Evolutionary conservation across 2,888 invertebrate species (phyloP).

Genomic region (Lomographa bimaculata): DNA sequence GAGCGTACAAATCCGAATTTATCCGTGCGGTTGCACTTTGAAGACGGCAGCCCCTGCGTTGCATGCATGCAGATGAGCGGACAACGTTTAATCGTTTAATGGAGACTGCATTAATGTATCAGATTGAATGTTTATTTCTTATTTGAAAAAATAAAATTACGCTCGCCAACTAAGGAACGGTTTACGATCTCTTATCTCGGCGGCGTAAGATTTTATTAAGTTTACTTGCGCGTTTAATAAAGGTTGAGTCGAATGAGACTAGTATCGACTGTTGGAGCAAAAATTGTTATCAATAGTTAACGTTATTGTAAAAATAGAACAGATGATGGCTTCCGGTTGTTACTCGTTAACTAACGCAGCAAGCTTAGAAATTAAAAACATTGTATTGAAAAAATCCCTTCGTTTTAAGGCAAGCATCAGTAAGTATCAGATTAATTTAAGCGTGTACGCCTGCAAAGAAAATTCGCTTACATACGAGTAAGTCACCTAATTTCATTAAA

Average conservation of each 20-base stretch:
- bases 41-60: constrained; percentile 57
- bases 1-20: constrained; percentile 62
- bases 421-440: constrained; percentile 48
- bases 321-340: constrained; percentile 43
- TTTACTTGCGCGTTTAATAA: constrained; percentile 33
- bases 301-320: constrained; percentile 46
- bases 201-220: constrained; percentile 35
- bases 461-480: constrained; percentile 9
- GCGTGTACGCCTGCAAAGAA: constrained; percentile 24
- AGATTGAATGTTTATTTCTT: constrained; percentile 62
- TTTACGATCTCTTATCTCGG: constrained; percentile 36
- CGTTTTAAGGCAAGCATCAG: no score
- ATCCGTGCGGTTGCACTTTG: constrained; percentile 69
- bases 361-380: constrained; percentile 56
- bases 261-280: constrained; percentile 34
- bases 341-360: constrained; percentile 48
- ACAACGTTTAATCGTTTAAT: constrained; percentile 75
- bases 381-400: constrained; percentile 60
- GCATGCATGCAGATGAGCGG: constrained; percentile 74
- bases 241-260: constrained; percentile 38
- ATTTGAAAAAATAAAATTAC: constrained; percentile 44
- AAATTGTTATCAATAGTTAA: constrained; percentile 42
- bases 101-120: constrained; percentile 73
- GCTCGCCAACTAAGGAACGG: constrained; percentile 33
- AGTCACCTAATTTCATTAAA: constrained; percentile 59